A percentile compares a stretch with the other conserved stretches of the same genome.
Conservation (phyloP, 2,113 vertebrate genomes). For the Xiphorhynchus elegans region DNA sequence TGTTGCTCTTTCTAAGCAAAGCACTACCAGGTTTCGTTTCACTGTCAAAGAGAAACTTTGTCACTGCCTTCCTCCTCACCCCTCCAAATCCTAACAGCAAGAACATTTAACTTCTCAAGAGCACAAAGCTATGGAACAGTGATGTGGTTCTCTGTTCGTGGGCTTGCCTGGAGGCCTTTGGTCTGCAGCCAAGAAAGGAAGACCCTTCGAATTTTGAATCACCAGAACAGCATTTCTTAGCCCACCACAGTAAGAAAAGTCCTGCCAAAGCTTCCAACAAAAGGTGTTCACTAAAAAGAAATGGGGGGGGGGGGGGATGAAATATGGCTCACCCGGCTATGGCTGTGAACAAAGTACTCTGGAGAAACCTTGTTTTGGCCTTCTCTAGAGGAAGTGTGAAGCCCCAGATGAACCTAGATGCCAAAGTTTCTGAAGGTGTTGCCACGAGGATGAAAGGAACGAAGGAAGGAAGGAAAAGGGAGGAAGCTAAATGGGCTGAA, state of each 20-base stretch:
- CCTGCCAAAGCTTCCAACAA: neutral
- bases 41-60: neutral
- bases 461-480: neutral
- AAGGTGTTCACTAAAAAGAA: neutral
- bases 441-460: neutral
- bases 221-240: neutral
- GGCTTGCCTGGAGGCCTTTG: neutral
- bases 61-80: neutral
- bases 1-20: neutral
- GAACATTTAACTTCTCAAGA: neutral
- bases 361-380: neutral
- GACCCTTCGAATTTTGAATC: neutral
- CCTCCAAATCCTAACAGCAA: neutral
- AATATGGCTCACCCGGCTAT: neutral
- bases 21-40: neutral
- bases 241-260: neutral
- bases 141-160: rapidly evolving
- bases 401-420: neutral
- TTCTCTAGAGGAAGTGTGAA: neutral
- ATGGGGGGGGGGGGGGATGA: too few species aligned
- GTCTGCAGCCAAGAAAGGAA: neutral
- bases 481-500: neutral
- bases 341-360: neutral
- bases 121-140: neutral
- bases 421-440: neutral